phyloP scores from a whole-genome alignment of 1,140 invertebrate genomes.

The Amphibalanus amphitrite region DNA sequence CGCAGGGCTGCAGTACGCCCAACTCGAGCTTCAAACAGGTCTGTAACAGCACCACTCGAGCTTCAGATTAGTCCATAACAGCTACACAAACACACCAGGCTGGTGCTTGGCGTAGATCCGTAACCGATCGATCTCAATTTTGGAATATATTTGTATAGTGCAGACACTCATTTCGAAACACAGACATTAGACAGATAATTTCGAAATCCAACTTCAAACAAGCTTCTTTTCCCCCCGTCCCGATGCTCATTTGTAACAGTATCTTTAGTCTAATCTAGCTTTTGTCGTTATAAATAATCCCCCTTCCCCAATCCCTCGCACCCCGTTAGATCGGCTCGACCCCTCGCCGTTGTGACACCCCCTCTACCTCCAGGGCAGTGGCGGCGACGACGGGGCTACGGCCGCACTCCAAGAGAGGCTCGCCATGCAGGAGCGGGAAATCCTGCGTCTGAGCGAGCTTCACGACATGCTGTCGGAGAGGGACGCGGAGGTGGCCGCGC shows the following conservation, averaged over 20 bases:
- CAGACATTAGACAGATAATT: too few relatives aligned
- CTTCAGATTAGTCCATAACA: too few relatives aligned
- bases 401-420: constrained; percentile 10
- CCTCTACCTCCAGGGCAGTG: neutral
- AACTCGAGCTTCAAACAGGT: too few relatives aligned
- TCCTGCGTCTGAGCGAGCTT: constrained; percentile 13
- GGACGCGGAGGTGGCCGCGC: constrained; percentile 1
- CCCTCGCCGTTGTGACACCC: neutral
- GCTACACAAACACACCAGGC: too few relatives aligned
- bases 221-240: neutral
- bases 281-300: neutral
- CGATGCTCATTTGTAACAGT: neutral
- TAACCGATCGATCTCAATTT: too few relatives aligned
- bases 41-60: too few relatives aligned
- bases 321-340: neutral
- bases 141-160: too few relatives aligned
- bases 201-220: neutral
- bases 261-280: neutral
- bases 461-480: constrained; percentile 16
- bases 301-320: neutral
- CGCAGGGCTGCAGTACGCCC: too few relatives aligned
- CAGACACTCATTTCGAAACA: too few relatives aligned
- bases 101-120: too few relatives aligned
- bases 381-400: neutral
- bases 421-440: constrained; percentile 16